Conservation (phyloP, 2,888 invertebrate species). For the Acholoe squamosa region DNA sequence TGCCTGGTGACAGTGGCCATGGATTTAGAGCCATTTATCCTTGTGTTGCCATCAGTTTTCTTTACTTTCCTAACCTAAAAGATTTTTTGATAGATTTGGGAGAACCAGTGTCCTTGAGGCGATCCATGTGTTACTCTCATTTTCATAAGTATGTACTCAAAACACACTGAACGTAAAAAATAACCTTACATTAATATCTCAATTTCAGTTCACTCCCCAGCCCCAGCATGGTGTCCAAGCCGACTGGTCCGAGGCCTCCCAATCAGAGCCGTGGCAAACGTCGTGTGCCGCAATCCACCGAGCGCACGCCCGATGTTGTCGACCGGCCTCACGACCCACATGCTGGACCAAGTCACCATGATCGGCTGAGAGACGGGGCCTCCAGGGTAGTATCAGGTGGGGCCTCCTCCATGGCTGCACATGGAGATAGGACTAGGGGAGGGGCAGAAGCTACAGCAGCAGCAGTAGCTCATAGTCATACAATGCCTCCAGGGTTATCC, state of each 20-base stretch:
- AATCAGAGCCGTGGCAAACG: not conserved
- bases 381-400: not conserved
- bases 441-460: conserved; percentile 20
- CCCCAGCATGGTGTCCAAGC: conserved; percentile 34
- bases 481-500: not conserved
- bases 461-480: not conserved
- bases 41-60: too few relatives aligned
- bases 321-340: conserved; percentile 3
- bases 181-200: too few relatives aligned
- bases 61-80: too few relatives aligned
- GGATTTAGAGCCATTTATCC: too few relatives aligned
- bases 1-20: too few relatives aligned
- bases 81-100: too few relatives aligned
- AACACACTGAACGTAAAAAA: too few relatives aligned
- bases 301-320: not conserved
- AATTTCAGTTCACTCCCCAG: not conserved
- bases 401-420: not conserved
- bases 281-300: not conserved
- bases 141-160: too few relatives aligned
- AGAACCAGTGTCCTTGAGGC: too few relatives aligned
- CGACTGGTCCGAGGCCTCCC: not conserved
- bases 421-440: not conserved
- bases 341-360: not conserved
- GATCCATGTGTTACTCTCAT: too few relatives aligned
- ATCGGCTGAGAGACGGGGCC: not conserved